These are phyloP conservation scores for Gadus chalcogrammus DNA, from an alignment of 2,113 vertebrate species.

Conservation along the genomic window DNA sequence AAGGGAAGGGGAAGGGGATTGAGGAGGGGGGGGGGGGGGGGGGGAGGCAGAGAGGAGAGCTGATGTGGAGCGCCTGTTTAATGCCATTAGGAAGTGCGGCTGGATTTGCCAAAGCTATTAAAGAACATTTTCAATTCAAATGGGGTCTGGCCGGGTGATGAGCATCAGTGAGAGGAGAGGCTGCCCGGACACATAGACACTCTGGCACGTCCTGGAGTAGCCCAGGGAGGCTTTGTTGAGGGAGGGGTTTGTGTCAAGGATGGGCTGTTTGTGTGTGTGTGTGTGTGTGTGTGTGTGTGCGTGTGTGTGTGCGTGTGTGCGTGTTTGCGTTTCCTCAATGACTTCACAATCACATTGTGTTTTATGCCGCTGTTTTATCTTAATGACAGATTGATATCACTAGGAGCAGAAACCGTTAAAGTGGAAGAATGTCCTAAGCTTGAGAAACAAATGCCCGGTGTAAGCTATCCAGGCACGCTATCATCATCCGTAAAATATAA, in stretches of 20 bases:
- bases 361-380: too few species aligned
- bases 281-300: conserved; percentile 6
- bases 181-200: conserved; percentile 15
- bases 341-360: too few species aligned
- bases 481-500: too few species aligned
- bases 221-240: too few species aligned
- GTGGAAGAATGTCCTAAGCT: too few species aligned
- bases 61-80: conserved; percentile 52
- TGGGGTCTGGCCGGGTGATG: conserved; percentile 30
- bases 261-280: neutral
- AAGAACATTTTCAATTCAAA: conserved; percentile 52
- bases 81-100: conserved; percentile 58
- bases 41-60: conserved; percentile 12
- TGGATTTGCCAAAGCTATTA: conserved; percentile 54
- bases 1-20: conserved; percentile 14
- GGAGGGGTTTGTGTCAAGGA: neutral
- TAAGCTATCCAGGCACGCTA: too few species aligned
- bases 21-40: conserved; percentile 4
- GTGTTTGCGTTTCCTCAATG: neutral
- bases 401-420: too few species aligned
- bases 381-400: too few species aligned
- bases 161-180: conserved; percentile 22
- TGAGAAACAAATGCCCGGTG: too few species aligned
- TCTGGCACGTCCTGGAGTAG: neutral
- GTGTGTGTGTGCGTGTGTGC: neutral